These are phyloP conservation scores for Scytalopus superciliaris DNA, from an alignment of 2,113 vertebrate species.

Conservation along the genomic window DNA sequence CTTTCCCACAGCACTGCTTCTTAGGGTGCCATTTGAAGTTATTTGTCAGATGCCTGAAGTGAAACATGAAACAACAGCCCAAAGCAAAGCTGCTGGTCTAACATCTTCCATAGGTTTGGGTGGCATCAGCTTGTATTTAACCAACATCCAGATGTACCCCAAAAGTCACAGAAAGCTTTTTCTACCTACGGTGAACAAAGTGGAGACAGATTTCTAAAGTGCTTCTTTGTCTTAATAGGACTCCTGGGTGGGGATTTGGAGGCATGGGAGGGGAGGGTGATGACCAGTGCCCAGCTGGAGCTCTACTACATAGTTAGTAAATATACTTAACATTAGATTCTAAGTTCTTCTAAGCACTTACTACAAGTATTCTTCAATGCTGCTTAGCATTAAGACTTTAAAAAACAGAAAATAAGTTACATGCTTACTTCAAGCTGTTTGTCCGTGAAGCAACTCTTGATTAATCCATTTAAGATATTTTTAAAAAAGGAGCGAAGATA, in stretches of 20 bases:
- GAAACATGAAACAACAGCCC: background rate
- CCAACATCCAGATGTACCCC: background rate
- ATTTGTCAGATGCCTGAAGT: background rate
- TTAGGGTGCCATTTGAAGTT: background rate
- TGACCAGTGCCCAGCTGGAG: background rate
- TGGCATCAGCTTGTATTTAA: background rate
- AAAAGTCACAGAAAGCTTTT: background rate
- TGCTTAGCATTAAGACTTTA: background rate
- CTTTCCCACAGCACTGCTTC: background rate
- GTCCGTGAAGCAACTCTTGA: background rate
- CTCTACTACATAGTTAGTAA: background rate
- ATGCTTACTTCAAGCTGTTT: background rate
- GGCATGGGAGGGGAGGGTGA: background rate
- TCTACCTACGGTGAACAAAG: background rate
- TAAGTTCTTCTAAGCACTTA: background rate
- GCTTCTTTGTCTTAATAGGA: background rate
- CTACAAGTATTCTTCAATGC: background rate
- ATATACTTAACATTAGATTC: background rate
- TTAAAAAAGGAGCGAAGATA: background rate
- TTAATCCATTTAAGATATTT: background rate
- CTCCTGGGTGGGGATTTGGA: rapidly evolving
- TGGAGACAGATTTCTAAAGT: background rate
- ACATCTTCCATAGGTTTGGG: background rate
- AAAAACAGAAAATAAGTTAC: background rate
- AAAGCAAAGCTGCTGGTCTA: background rate